Base-by-base conservation (phyloP, 2,113 vertebrate genomes). In the Choloepus hoffmanni region DNA sequence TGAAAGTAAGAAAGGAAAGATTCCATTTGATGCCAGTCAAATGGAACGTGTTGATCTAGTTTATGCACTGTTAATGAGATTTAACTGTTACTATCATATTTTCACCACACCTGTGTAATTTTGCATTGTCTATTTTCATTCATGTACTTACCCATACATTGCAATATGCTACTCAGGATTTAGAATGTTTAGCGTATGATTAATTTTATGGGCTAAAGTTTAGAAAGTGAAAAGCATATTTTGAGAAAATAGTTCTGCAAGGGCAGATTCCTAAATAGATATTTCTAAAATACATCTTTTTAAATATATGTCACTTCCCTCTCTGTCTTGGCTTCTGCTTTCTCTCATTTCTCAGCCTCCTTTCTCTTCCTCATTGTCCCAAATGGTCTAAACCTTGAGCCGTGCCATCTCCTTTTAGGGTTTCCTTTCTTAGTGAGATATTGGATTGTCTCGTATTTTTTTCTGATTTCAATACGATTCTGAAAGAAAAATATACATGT, bases 31-130 rank as follows among this genome's bases (percentile, higher is more conserved):
- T 67, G 33, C 4, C 33, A 73, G 36, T 40, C 50, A 26, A 81
- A 33, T 58, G 50, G 19, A 65, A 13, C 26, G 10, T 86, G 48
- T 81, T 19, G 5, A 48, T 50, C 43, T 76, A 40, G 70, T 68
- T 33, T 68, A 62, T 94, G 14, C 19, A 23, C 4, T 16, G 28
- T 62, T 18, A 24, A 24, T 62, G n/a, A 33, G 65, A 60, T 83
- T 68, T 63, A 88, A 90, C 63, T 40, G 83, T 95, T 79, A 85
- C 58, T 70, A 48, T 40, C 16, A 40, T 78, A 90, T 82, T 92
- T 92, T 50, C 11, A 50, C 3, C 68, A 77, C 23, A 67, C 62
- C 4, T 13, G 10, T 63, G 60, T 93, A 58, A 90, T 68, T 86
- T 50, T 86, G 58, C 68, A 26, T 92, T 84, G 23, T 24, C 13